Conservation (phyloP, 1,140 invertebrate genomes). For the Steinernema khuongi region DNA sequence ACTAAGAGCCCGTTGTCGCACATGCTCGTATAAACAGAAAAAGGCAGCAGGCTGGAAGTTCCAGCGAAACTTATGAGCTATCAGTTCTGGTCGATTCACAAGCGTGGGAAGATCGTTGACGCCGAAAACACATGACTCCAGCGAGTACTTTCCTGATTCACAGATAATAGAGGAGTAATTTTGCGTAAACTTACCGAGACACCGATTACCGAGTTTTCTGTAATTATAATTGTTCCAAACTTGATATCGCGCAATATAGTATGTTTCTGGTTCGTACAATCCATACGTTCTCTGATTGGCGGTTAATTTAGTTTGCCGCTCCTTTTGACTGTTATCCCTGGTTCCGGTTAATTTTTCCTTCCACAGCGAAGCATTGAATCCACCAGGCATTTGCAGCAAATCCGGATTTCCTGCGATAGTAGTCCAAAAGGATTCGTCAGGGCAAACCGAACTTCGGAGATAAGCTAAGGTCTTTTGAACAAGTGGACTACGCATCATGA, state of each 20-base stretch:
- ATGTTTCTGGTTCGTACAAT: neutral
- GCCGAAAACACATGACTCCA: slow-evolving; percentile 48
- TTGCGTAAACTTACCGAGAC: slow-evolving; percentile 7
- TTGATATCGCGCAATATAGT: slow-evolving; percentile 32
- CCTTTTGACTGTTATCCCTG: neutral
- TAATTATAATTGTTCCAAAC: slow-evolving; percentile 28
- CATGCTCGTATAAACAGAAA: slow-evolving; percentile 39
- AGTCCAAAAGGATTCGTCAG: slow-evolving; percentile 1
- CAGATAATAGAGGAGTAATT: neutral
- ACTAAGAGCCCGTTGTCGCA: neutral
- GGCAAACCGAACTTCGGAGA: neutral
- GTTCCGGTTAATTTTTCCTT: neutral
- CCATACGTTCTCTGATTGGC: too few species aligned
- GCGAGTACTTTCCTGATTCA: neutral
- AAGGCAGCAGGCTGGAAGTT: slow-evolving; percentile 47
- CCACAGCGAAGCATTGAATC: neutral
- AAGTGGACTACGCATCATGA: slow-evolving; percentile 26
- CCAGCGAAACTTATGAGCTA: slow-evolving; percentile 52
- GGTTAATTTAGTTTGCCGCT: neutral
- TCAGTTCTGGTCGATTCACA: slow-evolving; percentile 40
- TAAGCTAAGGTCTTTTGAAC: slow-evolving; percentile 37
- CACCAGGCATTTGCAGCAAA: neutral
- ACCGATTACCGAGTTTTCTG: neutral
- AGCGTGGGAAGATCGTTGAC: slow-evolving; percentile 43
- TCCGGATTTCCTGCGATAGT: neutral